Base-by-base conservation (phyloP, 2,888 invertebrate genomes). In the Dryomyza anilis region DNA sequence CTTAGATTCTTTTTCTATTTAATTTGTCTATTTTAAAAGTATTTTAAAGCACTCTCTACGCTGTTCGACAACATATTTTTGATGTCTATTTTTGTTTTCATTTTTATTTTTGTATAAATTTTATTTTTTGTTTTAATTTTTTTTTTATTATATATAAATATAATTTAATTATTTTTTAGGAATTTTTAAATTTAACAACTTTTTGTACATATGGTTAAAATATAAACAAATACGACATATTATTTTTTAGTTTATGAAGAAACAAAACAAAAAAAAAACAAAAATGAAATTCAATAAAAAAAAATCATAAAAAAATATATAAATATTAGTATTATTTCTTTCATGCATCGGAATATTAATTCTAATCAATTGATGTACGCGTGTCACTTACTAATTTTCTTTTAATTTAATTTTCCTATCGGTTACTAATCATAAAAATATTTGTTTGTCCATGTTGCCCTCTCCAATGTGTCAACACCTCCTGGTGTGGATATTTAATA, bases 81-180 rank as follows among this genome's bases (percentile, higher is more conserved):
- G 39, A 4, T 39, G 39, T 2, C 39, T 5, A 3, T 39, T 6
- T 12, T 4, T 7, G 45, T 43, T 30, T 39, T 57, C 19, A 45
- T 6, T 33, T 39, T 39, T 62, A 45, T 57, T 61, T 64, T 63
- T 53, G 23, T 53, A 53, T 23, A 53, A 53, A 16, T 19, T 33
- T 48, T 62, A 30, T 4, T 12, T 45, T 57, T 57, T 36, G 23
- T 64, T 48, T 30, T 50, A 14, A 33, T 16, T 33, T 39, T 50
- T 64, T 53, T 64, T 52, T 65, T 65, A 52, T 65, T 16, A 60
- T 68, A 61, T 63, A 64, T 48, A n/a, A n/a, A 67, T 69, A 67
- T 69, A 67, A 68, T 70, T 70, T 69, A 67, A 67, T 69, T 72
- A 69, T 64, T 63, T 14, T 62, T 65, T 69, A 69, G 67, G 58